Evolutionary conservation across 2,888 invertebrate genomes (phyloP).

Genomic region (Sabellastarte sp.): DNA sequence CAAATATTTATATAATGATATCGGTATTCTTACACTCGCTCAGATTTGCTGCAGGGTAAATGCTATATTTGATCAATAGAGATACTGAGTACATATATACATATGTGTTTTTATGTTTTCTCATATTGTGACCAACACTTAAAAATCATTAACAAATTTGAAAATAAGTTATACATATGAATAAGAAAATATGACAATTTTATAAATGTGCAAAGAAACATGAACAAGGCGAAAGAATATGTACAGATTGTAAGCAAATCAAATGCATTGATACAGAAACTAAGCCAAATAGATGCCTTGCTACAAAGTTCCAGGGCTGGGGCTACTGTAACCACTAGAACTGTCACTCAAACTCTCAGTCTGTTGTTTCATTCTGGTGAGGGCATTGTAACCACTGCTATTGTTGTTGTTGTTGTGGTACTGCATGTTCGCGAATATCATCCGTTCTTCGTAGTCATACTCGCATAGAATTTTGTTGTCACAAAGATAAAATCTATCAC

Average conservation of each 20-base stretch:
- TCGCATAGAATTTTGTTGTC: constrained; percentile 93
- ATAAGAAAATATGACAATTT: too few species aligned
- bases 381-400: constrained; percentile 75
- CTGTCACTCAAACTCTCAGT: constrained; percentile 52
- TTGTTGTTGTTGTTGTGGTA: too few species aligned
- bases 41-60: too few species aligned
- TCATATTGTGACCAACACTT: too few species aligned
- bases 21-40: too few species aligned
- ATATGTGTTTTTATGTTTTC: too few species aligned
- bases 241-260: background rate
- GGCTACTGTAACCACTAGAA: constrained; percentile 3
- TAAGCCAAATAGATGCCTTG: background rate
- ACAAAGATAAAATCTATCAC: constrained; percentile 87
- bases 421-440: constrained; percentile 87
- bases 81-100: too few species aligned
- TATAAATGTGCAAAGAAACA: too few species aligned
- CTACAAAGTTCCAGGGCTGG: background rate
- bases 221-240: background rate
- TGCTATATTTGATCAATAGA: too few species aligned
- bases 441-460: constrained; percentile 88
- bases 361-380: constrained; percentile 72
- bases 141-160: too few species aligned
- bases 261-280: background rate
- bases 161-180: too few species aligned
- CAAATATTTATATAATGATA: too few species aligned